Base-by-base conservation (phyloP, 2,888 invertebrate genomes). In the Synergus laeviventris region DNA sequence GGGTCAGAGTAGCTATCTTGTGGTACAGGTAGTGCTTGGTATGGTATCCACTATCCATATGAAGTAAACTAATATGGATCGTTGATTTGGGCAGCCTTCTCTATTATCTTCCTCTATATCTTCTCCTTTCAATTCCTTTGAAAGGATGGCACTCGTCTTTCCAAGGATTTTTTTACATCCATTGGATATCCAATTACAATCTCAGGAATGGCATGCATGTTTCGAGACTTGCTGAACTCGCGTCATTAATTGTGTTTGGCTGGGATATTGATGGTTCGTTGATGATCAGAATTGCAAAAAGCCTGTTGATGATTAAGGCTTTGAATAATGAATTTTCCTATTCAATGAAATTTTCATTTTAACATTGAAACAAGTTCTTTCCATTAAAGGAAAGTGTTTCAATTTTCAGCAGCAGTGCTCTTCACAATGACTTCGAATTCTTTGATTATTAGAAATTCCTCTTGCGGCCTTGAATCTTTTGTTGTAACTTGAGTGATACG, bases 101-200 rank as follows among this genome's bases (percentile, higher is more conserved):
- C 12, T 21, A 18, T 4, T 56, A 59, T 59, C 59, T 59, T 59
- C 24, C 4, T 18, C 49, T 49, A n/a, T 49, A 49, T n/a, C 56
- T 21, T 56, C 21, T 59, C 59, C 24, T 24, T 21, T 59, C 59
- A 24, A 9, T 18, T 59, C 24, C 12, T 21, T 59, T 14, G 21
- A 61, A 78, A 77, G 76, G 74, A 70, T 60, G 75, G 70, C 76
- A 77, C 76, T 74, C 77, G 73, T 79, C 76, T 76, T 75, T 74
- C 77, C 76, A 77, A 78, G 74, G 1, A 76, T 81, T 81, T 80
- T 73, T 79, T 78, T 81, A n/a, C 74, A 79, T 84, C 81, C 77
- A 82, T 75, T 79, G 78, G 77, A 76, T 82, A 79, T 85, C 78
- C 82, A 81, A 83, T 85, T 85, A 84, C 83, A 59, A 14, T 59